Evolutionary conservation across 2,797 vertebrate species (phyloP).

Genomic region (Oophaga sylvatica): DNA sequence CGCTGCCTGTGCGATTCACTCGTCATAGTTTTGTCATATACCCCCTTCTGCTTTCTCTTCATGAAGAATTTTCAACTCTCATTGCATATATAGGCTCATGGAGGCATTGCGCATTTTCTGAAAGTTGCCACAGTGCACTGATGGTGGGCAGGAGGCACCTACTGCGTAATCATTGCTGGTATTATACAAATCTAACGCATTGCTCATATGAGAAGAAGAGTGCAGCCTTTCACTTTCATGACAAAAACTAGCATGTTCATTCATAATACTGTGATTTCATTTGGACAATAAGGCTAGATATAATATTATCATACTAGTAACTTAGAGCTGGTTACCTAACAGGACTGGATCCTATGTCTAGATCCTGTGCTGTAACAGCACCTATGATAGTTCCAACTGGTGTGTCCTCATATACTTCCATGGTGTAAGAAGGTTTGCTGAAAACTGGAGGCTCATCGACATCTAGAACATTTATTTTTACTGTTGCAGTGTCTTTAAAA

Average conservation of each 20-base stretch:
- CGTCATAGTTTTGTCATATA: not conserved
- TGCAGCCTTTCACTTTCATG: too few relatives aligned
- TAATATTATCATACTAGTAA: not conserved
- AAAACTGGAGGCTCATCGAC: constrained; percentile 96
- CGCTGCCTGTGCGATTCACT: not conserved
- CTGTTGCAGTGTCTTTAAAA: constrained; percentile 96
- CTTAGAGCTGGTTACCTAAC: constrained; percentile 79
- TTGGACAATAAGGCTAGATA: not conserved
- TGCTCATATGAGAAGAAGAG: not conserved
- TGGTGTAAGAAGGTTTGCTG: constrained; percentile 88
- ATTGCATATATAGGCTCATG: not conserved
- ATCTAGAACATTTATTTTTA: constrained; percentile 94
- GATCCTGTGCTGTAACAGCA: constrained; percentile 94
- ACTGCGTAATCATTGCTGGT: not conserved
- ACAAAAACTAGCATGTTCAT: too few relatives aligned
- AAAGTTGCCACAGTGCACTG: not conserved
- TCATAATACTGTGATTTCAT: not conserved
- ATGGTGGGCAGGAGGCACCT: not conserved
- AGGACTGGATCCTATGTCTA: constrained; percentile 89
- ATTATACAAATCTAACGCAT: not conserved
- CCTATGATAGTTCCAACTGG: constrained; percentile 93
- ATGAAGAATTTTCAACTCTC: not conserved
- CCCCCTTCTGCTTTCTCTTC: not conserved
- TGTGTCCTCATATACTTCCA: constrained; percentile 97
- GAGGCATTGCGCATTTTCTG: not conserved